These are phyloP conservation scores for Tetrao urogallus DNA, from an alignment of 2,113 vertebrate genomes.

Conservation along the genomic window DNA sequence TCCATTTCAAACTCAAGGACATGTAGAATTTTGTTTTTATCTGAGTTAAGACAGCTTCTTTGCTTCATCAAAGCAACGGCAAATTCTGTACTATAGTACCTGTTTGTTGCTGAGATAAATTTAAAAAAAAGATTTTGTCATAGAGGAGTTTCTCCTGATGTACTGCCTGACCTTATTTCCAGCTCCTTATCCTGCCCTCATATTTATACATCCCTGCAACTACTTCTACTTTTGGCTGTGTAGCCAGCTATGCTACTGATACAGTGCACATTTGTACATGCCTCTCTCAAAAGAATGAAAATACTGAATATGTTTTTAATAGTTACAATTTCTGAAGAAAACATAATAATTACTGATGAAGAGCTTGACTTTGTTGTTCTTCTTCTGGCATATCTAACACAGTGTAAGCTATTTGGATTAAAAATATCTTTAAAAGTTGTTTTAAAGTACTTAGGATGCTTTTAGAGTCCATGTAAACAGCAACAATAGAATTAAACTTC, in stretches of 20 bases:
- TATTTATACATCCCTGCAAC: background rate
- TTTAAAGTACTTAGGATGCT: background rate
- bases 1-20: background rate
- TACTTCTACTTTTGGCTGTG: background rate
- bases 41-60: background rate
- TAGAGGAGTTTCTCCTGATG: background rate
- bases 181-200: background rate
- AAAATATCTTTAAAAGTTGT: background rate
- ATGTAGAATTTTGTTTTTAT: background rate
- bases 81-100: background rate
- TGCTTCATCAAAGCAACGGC: background rate
- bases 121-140: background rate
- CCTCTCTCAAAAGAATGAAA: background rate
- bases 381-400: background rate
- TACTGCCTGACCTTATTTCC: background rate
- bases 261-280: background rate
- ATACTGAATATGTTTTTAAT: background rate
- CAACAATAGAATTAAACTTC: background rate
- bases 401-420: background rate
- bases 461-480: background rate
- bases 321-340: background rate
- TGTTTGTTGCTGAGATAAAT: background rate
- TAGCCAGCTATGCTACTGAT: background rate
- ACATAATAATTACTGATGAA: background rate
- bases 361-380: background rate